phyloP scores from a whole-genome alignment of 35 echinoderm and acorn worm species.

The Amphiura filiformis region DNA sequence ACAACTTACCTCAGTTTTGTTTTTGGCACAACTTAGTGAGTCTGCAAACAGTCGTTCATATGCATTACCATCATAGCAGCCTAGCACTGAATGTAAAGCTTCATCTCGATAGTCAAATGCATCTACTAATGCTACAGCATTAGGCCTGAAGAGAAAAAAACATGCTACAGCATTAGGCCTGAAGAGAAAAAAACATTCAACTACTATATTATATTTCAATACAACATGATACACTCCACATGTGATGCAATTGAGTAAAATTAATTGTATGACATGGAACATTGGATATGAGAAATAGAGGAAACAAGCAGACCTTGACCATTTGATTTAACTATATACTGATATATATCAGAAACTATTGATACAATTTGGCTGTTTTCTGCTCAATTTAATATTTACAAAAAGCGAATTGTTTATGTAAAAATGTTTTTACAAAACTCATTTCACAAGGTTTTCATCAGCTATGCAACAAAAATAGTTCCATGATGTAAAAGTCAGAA shows the following conservation, averaged over 20 bases:
- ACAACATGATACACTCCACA: neutral
- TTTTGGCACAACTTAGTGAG: constrained; percentile 52
- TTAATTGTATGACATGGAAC: neutral
- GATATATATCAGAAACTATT: too few species aligned
- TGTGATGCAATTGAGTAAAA: neutral
- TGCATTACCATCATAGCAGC: constrained; percentile 89
- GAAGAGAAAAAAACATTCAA: neutral
- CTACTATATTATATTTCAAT: neutral
- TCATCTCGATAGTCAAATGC: constrained; percentile 75
- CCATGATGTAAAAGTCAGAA: too few species aligned
- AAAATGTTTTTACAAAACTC: too few species aligned
- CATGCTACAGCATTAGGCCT: constrained; percentile 70
- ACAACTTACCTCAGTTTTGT: constrained; percentile 79
- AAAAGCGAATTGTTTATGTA: too few species aligned
- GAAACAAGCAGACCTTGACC: too few species aligned
- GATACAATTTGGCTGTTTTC: too few species aligned
- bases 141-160: constrained; percentile 45
- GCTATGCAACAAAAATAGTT: too few species aligned
- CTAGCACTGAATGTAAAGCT: constrained; percentile 70
- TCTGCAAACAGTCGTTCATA: constrained; percentile 81
- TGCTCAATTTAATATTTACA: too few species aligned
- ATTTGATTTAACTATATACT: too few species aligned
- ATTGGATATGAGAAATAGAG: too few species aligned
- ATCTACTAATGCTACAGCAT: constrained; percentile 81
- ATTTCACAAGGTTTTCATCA: too few species aligned